Conservation (phyloP, 2,113 vertebrate species). For the Axis porcinus region DNA sequence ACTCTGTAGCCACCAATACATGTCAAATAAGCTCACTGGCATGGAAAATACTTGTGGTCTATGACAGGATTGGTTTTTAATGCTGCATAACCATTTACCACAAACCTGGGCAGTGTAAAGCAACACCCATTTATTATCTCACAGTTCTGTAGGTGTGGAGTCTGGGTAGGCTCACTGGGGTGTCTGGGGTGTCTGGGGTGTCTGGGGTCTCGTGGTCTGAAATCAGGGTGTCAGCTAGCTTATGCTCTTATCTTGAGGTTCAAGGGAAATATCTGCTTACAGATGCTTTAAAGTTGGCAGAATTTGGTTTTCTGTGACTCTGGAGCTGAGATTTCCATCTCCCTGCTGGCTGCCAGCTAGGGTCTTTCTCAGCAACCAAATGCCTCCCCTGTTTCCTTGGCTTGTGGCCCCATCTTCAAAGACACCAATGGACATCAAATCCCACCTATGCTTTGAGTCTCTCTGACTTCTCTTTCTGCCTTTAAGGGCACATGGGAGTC, state of each 20-base stretch:
- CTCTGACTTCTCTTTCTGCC: neutral
- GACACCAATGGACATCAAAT: neutral
- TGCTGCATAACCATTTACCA: neutral
- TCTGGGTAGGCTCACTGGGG: neutral
- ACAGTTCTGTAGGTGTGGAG: neutral
- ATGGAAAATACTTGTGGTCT: neutral
- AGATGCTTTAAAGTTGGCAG: neutral
- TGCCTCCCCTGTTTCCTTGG: neutral
- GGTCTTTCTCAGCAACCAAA: neutral
- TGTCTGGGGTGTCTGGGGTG: neutral
- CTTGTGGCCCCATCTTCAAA: neutral
- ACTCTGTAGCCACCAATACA: neutral
- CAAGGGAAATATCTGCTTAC: neutral
- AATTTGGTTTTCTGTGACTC: neutral
- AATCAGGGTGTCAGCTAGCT: neutral
- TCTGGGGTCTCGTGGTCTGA: neutral
- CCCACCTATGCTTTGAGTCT: neutral
- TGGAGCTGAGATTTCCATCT: neutral
- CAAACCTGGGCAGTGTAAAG: neutral
- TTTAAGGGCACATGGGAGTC: neutral
- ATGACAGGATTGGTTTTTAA: neutral
- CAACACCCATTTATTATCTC: neutral
- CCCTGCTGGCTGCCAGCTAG: neutral
- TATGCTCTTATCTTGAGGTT: neutral
- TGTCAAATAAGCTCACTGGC: neutral